A percentile compares a stretch with the other conserved stretches of the same genome.
phyloP scores from a whole-genome alignment of 2,888 invertebrate genomes.

The Urechis unicinctus region DNA sequence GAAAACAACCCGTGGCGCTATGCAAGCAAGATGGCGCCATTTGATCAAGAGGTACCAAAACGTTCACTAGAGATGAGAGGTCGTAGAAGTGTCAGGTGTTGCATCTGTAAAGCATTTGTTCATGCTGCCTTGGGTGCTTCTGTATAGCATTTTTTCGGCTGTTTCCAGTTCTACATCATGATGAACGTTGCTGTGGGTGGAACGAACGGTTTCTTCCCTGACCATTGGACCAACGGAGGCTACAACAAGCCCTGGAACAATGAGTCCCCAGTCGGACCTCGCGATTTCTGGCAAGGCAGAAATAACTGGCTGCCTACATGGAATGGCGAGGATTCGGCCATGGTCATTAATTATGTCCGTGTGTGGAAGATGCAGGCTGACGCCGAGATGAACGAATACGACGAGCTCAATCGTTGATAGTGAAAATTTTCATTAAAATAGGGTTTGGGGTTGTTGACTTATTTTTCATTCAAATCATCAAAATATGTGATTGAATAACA shows the following conservation, averaged over 20 bases:
- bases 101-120: too few species aligned
- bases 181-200: slow-evolving; percentile 76
- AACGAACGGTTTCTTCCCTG: slow-evolving; percentile 63
- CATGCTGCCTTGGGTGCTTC: not conserved
- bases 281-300: slow-evolving; percentile 61
- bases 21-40: slow-evolving; percentile 32
- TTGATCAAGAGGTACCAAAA: slow-evolving; percentile 25
- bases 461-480: too few species aligned
- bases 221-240: slow-evolving; percentile 49
- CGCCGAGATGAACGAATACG: too few species aligned
- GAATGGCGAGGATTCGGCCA: slow-evolving; percentile 56
- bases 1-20: slow-evolving; percentile 41
- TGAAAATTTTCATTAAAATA: too few species aligned
- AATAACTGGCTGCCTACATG: slow-evolving; percentile 57
- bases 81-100: too few species aligned
- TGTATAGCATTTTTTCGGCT: too few species aligned
- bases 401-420: too few species aligned
- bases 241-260: slow-evolving; percentile 71
- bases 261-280: slow-evolving; percentile 58
- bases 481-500: too few species aligned
- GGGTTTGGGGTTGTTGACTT: too few species aligned
- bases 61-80: too few species aligned
- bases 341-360: slow-evolving; percentile 64
- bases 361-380: slow-evolving; percentile 53
- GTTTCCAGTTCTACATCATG: slow-evolving; percentile 69